phyloP scores from a whole-genome alignment of 2,797 vertebrate genomes.

The Acrossocheilus fasciatus region DNA sequence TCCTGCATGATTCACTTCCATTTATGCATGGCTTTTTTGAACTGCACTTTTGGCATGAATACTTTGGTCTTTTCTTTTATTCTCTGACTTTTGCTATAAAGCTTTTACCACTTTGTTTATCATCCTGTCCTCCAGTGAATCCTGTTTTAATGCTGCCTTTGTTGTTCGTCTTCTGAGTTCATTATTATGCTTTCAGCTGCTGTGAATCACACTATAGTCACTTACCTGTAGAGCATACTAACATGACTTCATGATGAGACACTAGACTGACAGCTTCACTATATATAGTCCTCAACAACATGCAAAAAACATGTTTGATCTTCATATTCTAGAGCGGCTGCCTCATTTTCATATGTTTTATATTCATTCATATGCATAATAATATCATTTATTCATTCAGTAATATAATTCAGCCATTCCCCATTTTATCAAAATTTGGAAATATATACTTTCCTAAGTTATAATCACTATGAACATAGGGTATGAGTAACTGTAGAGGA shows the following conservation, averaged over 20 bases:
- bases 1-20: slow-evolving; percentile 7
- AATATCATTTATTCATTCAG: background rate
- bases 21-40: background rate
- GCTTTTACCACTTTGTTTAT: slow-evolving; percentile 13
- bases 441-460: background rate
- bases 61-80: slow-evolving; percentile 4
- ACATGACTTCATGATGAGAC: slow-evolving; percentile 2
- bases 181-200: slow-evolving; percentile 36
- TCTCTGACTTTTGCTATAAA: slow-evolving; percentile 14
- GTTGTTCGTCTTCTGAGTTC: slow-evolving; percentile 13
- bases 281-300: slow-evolving; percentile 16
- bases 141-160: slow-evolving; percentile 12
- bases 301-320: slow-evolving; percentile 1
- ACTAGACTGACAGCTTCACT: background rate
- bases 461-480: background rate
- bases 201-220: slow-evolving; percentile 22
- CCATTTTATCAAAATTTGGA: background rate
- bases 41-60: slow-evolving; percentile 7
- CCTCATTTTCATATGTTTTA: slow-evolving; percentile 9
- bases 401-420: background rate
- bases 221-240: slow-evolving; percentile 2
- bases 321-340: background rate
- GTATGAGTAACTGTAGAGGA: background rate
- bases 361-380: background rate
- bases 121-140: background rate